Evolutionary conservation across 2,888 invertebrate species (phyloP).

Genomic region (Iphiclides podalirius): DNA sequence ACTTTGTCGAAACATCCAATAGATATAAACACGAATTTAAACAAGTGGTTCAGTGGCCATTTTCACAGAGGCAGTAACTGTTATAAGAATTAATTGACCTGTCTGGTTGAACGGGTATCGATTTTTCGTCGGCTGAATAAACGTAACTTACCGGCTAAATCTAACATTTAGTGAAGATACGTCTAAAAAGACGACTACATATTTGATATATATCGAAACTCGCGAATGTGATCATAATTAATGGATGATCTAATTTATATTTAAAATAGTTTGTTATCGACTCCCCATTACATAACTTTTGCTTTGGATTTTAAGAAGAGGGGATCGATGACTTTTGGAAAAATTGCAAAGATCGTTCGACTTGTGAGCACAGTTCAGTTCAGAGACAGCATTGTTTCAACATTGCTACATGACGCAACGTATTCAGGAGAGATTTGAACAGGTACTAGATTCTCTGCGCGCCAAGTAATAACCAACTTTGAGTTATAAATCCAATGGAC

Average conservation of each 20-base stretch:
- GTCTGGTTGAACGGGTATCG: constrained; percentile 33
- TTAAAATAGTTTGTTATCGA: no score
- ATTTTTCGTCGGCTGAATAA: background rate
- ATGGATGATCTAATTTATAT: no score
- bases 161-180: constrained; percentile 26
- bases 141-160: constrained; percentile 15
- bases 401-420: constrained; percentile 63
- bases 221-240: background rate
- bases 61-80: constrained; percentile 38
- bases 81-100: constrained; percentile 57
- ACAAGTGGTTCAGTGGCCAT: constrained; percentile 56
- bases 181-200: constrained; percentile 7
- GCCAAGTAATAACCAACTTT: constrained; percentile 70
- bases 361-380: constrained; percentile 65
- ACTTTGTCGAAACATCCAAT: constrained; percentile 57
- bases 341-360: constrained; percentile 17
- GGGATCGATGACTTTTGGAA: no score
- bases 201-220: background rate
- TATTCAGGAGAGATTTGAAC: constrained; percentile 26
- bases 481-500: constrained; percentile 53
- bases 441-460: background rate
- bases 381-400: constrained; percentile 59
- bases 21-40: background rate
- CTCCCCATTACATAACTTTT: background rate
- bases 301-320: no score